phyloP scores from a whole-genome alignment of 2,797 vertebrate genomes.

The Micropoecilia bifurca region DNA sequence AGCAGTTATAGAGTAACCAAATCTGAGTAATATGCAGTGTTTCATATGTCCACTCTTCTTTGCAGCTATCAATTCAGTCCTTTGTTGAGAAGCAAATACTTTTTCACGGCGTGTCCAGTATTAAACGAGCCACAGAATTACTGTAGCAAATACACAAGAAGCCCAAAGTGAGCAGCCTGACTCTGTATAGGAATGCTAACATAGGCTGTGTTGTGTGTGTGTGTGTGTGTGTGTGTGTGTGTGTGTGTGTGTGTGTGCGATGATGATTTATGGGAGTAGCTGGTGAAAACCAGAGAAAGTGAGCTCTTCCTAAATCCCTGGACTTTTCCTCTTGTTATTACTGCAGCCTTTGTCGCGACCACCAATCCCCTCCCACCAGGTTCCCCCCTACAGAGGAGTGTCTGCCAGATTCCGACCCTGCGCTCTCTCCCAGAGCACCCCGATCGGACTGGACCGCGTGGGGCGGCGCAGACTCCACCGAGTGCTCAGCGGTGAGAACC shows the following conservation, averaged over 20 bases:
- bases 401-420: slow-evolving; percentile 91
- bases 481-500: slow-evolving; percentile 81
- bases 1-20: neutral
- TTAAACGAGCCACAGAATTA: neutral
- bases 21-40: neutral
- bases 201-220: slow-evolving; percentile 5
- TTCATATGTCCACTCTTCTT: neutral
- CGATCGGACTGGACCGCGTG: slow-evolving; percentile 93
- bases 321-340: slow-evolving; percentile 29
- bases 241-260: slow-evolving; percentile 1
- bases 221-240: slow-evolving; percentile 16
- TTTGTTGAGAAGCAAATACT: neutral
- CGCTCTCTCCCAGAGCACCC: slow-evolving; percentile 94
- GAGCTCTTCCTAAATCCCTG: slow-evolving; percentile 35
- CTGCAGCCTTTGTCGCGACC: slow-evolving; percentile 86
- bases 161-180: neutral
- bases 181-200: neutral
- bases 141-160: neutral
- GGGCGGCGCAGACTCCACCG: slow-evolving; percentile 84
- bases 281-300: slow-evolving; percentile 9
- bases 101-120: neutral
- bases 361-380: slow-evolving; percentile 91
- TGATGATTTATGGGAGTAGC: neutral
- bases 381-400: slow-evolving; percentile 93
- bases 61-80: neutral